phyloP scores from a whole-genome alignment of 2,113 vertebrate species.

The Ageneiosus marmoratus region DNA sequence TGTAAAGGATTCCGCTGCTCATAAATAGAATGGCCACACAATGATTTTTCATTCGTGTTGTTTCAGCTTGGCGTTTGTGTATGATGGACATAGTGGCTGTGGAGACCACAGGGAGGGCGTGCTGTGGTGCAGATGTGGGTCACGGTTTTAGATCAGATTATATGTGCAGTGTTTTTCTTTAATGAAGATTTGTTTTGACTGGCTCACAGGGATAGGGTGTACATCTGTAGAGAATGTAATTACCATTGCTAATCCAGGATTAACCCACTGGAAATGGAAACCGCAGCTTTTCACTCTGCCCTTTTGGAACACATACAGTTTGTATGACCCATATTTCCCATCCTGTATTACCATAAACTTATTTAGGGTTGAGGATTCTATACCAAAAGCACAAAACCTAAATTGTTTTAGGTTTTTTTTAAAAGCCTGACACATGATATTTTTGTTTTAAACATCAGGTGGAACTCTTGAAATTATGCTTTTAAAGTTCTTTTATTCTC shows the following conservation, averaged over 20 bases:
- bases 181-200: slow-evolving; percentile 3
- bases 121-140: slow-evolving; percentile 27
- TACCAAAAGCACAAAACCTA: not conserved
- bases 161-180: slow-evolving; percentile 9
- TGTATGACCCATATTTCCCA: not conserved
- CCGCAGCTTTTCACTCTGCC: not conserved
- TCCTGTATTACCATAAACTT: not conserved
- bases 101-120: slow-evolving; percentile 23
- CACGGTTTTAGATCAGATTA: not conserved
- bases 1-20: slow-evolving; percentile 22
- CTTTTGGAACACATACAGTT: not conserved
- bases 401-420: not conserved
- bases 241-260: slow-evolving; percentile 44
- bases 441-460: not conserved
- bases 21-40: slow-evolving; percentile 40
- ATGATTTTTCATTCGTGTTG: slow-evolving; percentile 14
- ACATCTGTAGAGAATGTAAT: slow-evolving; percentile 49
- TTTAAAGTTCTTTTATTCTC: too few species aligned
- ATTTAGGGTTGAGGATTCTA: not conserved
- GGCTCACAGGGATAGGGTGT: slow-evolving; percentile 43
- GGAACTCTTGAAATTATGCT: not conserved
- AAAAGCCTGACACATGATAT: not conserved
- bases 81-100: not conserved
- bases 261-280: not conserved
- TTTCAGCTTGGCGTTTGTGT: slow-evolving; percentile 5